phyloP scores from a whole-genome alignment of 2,888 invertebrate genomes.

The Cyclophora albipunctata region DNA sequence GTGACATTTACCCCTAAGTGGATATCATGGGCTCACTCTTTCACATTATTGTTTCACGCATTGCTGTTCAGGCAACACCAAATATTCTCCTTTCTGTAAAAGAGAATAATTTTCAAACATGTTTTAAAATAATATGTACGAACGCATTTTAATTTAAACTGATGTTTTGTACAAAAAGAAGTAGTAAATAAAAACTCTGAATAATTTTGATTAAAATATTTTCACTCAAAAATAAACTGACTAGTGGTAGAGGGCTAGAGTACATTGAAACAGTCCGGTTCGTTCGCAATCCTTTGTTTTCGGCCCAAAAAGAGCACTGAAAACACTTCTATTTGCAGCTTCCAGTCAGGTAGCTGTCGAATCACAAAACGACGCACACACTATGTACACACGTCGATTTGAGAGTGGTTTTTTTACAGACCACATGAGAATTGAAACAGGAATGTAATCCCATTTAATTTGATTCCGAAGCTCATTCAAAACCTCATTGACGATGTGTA shows the following conservation, averaged over 20 bases:
- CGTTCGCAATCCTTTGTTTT: slow-evolving; percentile 33
- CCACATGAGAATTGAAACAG: slow-evolving; percentile 23
- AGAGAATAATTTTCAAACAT: too few species aligned
- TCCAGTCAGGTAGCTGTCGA: slow-evolving; percentile 30
- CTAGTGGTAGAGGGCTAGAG: slow-evolving; percentile 13
- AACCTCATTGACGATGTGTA: too few species aligned
- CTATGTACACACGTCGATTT: slow-evolving; percentile 24
- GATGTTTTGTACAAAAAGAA: not conserved
- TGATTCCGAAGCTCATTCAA: too few species aligned
- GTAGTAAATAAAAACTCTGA: not conserved
- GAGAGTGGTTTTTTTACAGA: slow-evolving; percentile 22
- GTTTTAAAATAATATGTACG: too few species aligned
- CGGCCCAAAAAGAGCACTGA: slow-evolving; percentile 28
- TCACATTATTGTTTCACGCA: slow-evolving; percentile 12
- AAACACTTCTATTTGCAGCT: slow-evolving; percentile 27
- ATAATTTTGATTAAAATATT: not conserved
- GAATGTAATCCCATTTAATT: not conserved
- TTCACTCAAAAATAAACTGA: slow-evolving; percentile 5
- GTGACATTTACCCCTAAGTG: slow-evolving; percentile 25
- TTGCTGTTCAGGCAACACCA: slow-evolving; percentile 6
- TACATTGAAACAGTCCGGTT: slow-evolving; percentile 21
- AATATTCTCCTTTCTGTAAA: too few species aligned
- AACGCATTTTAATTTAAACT: too few species aligned
- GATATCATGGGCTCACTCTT: slow-evolving; percentile 22
- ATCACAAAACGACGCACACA: slow-evolving; percentile 29